phyloP scores from a whole-genome alignment of 2,797 vertebrate species.

The Pterois miles region DNA sequence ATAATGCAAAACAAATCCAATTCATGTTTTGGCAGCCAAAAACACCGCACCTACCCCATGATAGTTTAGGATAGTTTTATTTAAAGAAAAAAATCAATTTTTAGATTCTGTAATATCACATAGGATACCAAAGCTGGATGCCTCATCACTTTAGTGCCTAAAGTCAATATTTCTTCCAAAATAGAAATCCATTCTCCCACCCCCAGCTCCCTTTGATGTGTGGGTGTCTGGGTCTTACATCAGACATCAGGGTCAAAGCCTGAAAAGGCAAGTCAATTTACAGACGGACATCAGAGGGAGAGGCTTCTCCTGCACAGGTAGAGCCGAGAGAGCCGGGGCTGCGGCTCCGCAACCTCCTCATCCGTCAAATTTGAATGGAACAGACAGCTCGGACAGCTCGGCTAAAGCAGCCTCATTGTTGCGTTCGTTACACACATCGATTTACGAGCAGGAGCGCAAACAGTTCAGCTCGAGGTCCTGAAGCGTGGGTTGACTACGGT shows the following conservation, averaged over 20 bases:
- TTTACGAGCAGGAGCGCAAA: constrained; percentile 68
- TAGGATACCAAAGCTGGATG: constrained; percentile 74
- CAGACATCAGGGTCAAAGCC: constrained; percentile 85
- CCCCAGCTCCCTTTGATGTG: constrained; percentile 82
- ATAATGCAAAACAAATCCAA: constrained; percentile 33
- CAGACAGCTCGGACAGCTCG: constrained; percentile 66
- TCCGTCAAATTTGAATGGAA: constrained; percentile 75
- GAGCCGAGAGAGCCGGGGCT: constrained; percentile 48
- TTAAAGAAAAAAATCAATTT: constrained; percentile 46
- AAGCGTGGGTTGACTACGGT: constrained; percentile 45
- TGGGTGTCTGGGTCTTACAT: constrained; percentile 86
- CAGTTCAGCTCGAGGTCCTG: constrained; percentile 45
- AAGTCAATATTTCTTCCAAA: constrained; percentile 84
- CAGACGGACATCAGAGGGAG: constrained; percentile 80
- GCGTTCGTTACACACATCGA: constrained; percentile 65
- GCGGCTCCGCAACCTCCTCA: constrained; percentile 58
- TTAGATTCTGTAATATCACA: constrained; percentile 65
- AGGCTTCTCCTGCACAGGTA: constrained; percentile 75
- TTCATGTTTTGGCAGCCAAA: constrained; percentile 19
- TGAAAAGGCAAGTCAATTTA: constrained; percentile 85
- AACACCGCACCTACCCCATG: background rate
- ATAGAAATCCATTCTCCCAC: constrained; percentile 82
- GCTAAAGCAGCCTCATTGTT: constrained; percentile 69
- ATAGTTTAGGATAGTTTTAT: constrained; percentile 47
- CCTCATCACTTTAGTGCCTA: constrained; percentile 79